Evolutionary conservation across 2,797 vertebrate genomes (phyloP).

Genomic region (Aphelocoma californica): DNA sequence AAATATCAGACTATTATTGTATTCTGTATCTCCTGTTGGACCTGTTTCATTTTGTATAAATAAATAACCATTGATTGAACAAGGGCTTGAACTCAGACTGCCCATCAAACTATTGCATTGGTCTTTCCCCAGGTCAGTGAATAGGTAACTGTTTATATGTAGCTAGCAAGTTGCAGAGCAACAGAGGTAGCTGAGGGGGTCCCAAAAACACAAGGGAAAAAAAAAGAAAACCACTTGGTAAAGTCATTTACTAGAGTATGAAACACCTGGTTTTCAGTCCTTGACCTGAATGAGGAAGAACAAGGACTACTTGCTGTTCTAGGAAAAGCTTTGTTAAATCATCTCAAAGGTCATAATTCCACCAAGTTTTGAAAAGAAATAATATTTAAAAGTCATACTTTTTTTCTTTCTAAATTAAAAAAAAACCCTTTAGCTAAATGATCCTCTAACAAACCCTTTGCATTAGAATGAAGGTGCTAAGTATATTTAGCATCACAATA

Average conservation of each 20-base stretch:
- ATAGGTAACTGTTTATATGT: background rate
- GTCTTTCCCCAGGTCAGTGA: background rate
- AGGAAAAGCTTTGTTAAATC: background rate
- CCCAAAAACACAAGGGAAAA: background rate
- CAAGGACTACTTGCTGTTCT: background rate
- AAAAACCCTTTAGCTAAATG: background rate
- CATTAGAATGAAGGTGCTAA: background rate
- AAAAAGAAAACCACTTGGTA: background rate
- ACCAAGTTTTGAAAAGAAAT: background rate
- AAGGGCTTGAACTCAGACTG: background rate
- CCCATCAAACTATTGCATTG: background rate
- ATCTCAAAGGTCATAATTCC: background rate
- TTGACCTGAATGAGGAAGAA: background rate
- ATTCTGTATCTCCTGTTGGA: background rate
- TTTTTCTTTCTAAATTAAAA: background rate
- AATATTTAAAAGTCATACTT: background rate
- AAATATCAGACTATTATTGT: background rate
- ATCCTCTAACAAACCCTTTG: background rate
- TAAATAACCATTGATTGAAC: slow-evolving; percentile 39
- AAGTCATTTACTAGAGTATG: background rate
- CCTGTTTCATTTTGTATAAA: background rate
- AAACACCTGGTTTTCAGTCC: background rate
- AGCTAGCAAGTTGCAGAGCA: background rate
- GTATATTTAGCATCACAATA: background rate
- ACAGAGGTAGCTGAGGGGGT: background rate